Percentiles rank a stretch among this genome's conserved stretches.
phyloP scores from a whole-genome alignment of 2,888 invertebrate species.

The Epistrophe eligans region DNA sequence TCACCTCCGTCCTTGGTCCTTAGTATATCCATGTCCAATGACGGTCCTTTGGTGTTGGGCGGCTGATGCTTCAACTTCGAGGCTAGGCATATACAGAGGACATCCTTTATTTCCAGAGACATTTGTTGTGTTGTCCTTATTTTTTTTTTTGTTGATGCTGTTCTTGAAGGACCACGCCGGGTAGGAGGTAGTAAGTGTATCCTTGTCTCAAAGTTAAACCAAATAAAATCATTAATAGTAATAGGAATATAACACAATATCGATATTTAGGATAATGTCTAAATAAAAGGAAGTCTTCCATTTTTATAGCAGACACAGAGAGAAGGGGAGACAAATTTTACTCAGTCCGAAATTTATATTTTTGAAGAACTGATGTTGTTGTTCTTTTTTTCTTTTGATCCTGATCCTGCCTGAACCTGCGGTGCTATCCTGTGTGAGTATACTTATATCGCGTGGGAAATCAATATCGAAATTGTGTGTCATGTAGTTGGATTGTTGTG shows the following conservation, averaged over 20 bases:
- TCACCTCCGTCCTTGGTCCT: conserved; percentile 30
- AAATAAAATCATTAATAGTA: conserved; percentile 74
- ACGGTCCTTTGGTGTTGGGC: conserved; percentile 20
- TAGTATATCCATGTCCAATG: background rate
- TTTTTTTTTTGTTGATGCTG: conserved; percentile 14
- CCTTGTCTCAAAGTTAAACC: conserved; percentile 68
- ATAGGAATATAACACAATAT: conserved; percentile 72
- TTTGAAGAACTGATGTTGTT: conserved; percentile 15
- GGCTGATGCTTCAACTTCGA: conserved; percentile 23
- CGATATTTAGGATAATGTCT: conserved; percentile 73
- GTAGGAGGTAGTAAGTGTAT: conserved; percentile 7
- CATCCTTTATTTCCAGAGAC: conserved; percentile 53
- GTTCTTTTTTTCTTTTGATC: background rate
- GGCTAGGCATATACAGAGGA: background rate
- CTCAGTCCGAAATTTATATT: conserved; percentile 37
- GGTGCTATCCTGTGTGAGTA: conserved; percentile 10
- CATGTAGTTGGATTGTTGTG: conserved; percentile 71
- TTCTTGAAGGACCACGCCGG: conserved; percentile 29
- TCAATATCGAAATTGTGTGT: conserved; percentile 74
- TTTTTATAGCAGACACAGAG: conserved; percentile 13
- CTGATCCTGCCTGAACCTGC: conserved; percentile 8
- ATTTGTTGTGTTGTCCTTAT: conserved; percentile 49
- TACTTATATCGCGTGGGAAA: conserved; percentile 73
- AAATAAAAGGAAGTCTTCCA: conserved; percentile 64
- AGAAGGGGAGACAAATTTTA: conserved; percentile 20